phyloP scores from a whole-genome alignment of 2,797 vertebrate genomes.

The Characodon lateralis region DNA sequence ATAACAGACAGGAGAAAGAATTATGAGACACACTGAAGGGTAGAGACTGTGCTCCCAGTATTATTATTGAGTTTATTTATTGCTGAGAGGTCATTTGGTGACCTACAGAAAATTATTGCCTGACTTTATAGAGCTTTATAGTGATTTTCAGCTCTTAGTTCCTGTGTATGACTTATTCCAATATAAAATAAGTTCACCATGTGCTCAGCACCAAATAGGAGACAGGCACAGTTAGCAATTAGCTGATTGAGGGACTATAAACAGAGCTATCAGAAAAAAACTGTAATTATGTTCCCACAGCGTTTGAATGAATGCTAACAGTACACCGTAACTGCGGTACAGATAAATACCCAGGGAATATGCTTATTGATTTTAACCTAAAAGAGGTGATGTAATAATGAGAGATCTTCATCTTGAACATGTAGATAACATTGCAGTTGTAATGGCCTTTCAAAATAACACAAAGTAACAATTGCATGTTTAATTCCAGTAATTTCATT shows the following conservation, averaged over 20 bases:
- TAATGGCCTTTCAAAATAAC: not conserved
- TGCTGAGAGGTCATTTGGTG: not conserved
- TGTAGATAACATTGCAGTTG: not conserved
- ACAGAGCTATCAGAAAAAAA: slow-evolving; percentile 9
- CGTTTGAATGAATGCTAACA: slow-evolving; percentile 4
- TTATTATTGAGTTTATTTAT: slow-evolving; percentile 3
- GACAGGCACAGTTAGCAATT: slow-evolving; percentile 2
- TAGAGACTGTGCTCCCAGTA: not conserved
- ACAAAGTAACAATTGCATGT: not conserved
- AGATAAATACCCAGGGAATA: not conserved
- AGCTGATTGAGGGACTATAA: slow-evolving; percentile 15
- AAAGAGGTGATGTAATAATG: not conserved
- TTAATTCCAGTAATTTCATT: not conserved
- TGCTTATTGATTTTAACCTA: not conserved
- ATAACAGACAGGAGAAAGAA: slow-evolving; percentile 1
- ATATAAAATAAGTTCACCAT: slow-evolving; percentile 4
- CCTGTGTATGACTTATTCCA: not conserved
- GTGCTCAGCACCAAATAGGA: slow-evolving; percentile 1
- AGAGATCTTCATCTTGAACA: not conserved
- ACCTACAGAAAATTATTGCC: slow-evolving; percentile 7
- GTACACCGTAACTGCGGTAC: not conserved
- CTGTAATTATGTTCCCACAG: slow-evolving; percentile 5
- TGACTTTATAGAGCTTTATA: slow-evolving; percentile 8
- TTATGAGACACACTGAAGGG: slow-evolving; percentile 6
- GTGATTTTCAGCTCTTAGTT: not conserved